Evolutionary conservation across 2,888 invertebrate genomes (phyloP).

Genomic region (Masnerella sp.): DNA sequence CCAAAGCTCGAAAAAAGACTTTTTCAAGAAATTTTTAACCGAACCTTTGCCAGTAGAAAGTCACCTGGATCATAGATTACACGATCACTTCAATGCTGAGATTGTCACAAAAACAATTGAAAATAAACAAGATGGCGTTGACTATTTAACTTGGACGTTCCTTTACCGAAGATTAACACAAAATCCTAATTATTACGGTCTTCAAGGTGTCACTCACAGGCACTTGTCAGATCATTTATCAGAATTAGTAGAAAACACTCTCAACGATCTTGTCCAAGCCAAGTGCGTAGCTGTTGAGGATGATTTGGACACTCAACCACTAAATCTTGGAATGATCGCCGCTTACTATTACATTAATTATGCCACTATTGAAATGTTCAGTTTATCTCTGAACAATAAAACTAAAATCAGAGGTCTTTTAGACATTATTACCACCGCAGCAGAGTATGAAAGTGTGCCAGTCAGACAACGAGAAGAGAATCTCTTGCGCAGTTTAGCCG

Average conservation of each 20-base stretch:
- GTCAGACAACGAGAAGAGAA: slow-evolving; percentile 97
- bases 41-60: slow-evolving; percentile 98
- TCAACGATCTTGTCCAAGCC: slow-evolving; percentile 95
- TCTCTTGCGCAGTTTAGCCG: slow-evolving; percentile 84
- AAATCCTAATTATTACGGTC: slow-evolving; percentile 99
- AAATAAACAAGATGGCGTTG: slow-evolving; percentile 99
- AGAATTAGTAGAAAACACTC: slow-evolving; percentile 97
- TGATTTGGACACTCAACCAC: slow-evolving; percentile 97
- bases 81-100: slow-evolving; percentile 99
- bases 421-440: slow-evolving; percentile 98
- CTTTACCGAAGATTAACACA: slow-evolving; percentile 97
- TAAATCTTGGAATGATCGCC: slow-evolving; percentile 99
- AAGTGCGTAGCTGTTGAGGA: slow-evolving; percentile 99
- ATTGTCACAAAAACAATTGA: slow-evolving; percentile 99
- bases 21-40: slow-evolving; percentile 98
- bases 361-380: slow-evolving; percentile 99
- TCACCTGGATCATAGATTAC: slow-evolving; percentile 97
- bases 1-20: slow-evolving; percentile 98
- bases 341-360: slow-evolving; percentile 99
- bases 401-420: slow-evolving; percentile 98
- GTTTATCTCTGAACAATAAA: slow-evolving; percentile 96
- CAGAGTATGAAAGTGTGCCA: slow-evolving; percentile 96
- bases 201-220: slow-evolving; percentile 97
- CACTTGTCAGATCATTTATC: slow-evolving; percentile 99
- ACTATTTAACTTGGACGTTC: slow-evolving; percentile 99